Evolutionary conservation across 2,888 invertebrate species (phyloP), one percentile per base, ranked within the genome.

Genomic region (Drosophila crucigera): DNA sequence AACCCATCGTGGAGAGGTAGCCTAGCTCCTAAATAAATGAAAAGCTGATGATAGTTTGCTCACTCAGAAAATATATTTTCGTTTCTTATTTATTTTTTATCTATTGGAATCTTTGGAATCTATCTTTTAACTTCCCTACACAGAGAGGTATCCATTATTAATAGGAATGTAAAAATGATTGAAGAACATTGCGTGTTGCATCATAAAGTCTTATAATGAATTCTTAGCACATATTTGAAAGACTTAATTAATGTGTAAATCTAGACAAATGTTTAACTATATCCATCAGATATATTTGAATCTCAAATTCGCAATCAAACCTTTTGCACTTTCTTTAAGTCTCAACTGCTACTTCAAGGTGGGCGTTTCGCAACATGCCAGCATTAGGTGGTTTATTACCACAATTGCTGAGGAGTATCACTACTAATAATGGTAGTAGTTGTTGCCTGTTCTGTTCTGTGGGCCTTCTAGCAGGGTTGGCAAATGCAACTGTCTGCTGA

Each of bases 401-500:
- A 47, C 69, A 70, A 82, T 67, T 68, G 79, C 78, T 60, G 49
- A 73, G 49, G 54, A 59, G 64, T 69, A 59, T 55, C 53, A 63
- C 65, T 63, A 67, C 78, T 76, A 77, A 74, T 81, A 54, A 50
- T 30, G 52, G 58, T 56, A 56, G 63, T 63, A 62, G 22, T 43
- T 30, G 49, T 31, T 47, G 47, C 3, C 37, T n/a, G 2, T 31
- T 31, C 37, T 19, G 41, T 19, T 28, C 25, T 28, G 19, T 58
- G 52, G 52, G 7, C 28, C 47, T 25, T 47, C 22, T 1, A 9
- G 25, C 19, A 47, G 63, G 47, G 39, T 47, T 68, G 53, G 69
- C 68, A 74, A 88, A 83, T 90, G 90, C 90, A 90, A 85, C 90
- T 90, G 90, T 88, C 90, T 90, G 84, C 84, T 84, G 84, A 84